Percentiles rank a stretch among this genome's conserved stretches.
Evolutionary conservation across 1,140 invertebrate species (phyloP).

Genomic region (Ladona fulva): DNA sequence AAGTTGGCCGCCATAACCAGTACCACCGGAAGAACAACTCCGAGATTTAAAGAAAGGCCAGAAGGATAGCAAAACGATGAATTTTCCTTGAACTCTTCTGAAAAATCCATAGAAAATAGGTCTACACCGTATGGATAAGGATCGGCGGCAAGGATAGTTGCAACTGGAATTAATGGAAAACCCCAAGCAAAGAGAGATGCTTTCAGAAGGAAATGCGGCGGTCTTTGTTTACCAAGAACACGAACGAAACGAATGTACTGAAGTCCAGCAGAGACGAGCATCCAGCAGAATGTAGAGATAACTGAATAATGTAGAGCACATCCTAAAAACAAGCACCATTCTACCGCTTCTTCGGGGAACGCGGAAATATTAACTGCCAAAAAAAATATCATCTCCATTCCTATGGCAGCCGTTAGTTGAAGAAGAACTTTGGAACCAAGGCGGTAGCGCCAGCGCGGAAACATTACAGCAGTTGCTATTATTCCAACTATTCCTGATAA

Average conservation of each 20-base stretch:
- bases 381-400: slow-evolving; percentile 17
- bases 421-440: slow-evolving; percentile 13
- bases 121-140: background rate
- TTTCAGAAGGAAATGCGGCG: slow-evolving; percentile 16
- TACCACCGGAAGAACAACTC: slow-evolving; percentile 17
- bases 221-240: background rate
- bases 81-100: background rate
- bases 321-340: slow-evolving; percentile 15
- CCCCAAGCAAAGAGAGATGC: slow-evolving; percentile 6
- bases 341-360: background rate
- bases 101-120: background rate
- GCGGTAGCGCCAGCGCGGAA: slow-evolving; percentile 14
- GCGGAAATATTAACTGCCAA: background rate
- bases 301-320: slow-evolving; percentile 19
- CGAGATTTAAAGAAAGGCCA: slow-evolving; percentile 14
- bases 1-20: slow-evolving; percentile 17
- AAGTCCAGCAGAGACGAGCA: slow-evolving; percentile 17
- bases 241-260: slow-evolving; percentile 20
- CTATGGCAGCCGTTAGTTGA: slow-evolving; percentile 17
- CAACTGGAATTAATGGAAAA: slow-evolving; percentile 9
- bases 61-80: slow-evolving; percentile 18
- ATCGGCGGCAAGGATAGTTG: background rate
- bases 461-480: slow-evolving; percentile 2
- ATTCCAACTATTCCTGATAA: slow-evolving; percentile 14
- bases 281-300: slow-evolving; percentile 20